Base-by-base conservation (phyloP, 2,888 invertebrate species). In the Carabus problematicus region DNA sequence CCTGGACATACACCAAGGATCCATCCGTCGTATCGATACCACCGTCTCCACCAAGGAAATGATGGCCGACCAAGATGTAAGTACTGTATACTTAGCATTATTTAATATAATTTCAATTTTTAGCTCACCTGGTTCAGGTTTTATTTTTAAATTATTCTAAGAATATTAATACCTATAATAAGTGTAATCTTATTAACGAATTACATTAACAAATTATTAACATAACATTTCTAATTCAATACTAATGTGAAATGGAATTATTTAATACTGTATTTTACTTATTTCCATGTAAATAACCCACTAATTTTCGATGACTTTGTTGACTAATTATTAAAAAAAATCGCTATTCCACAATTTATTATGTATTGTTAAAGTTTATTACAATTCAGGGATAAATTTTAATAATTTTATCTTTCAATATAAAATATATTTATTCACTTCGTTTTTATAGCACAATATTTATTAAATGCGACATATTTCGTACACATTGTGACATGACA, bases 41-140 rank as follows among this genome's bases (percentile, higher is more conserved):
- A 95, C 95, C 0, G 94, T 94, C 9, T 95, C 95, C 18, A 96
- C 95, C 29, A 94, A 95, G 81, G 95, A 95, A 82, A 96, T 96
- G 95, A 94, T 96, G 86, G 93, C 91, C 73, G 94, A 94, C 76
- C 93, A 94, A 77, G 95, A 95, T 82, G 94, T 94, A 82, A 92
- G 93, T 91, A 6, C 29, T 29, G 6, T 3, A 3, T 29, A 29
- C 29, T 3, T 6, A 29, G 2, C 29, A 29, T 29, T 29, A 2
- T 3, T 6, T 6, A 29, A 29, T 3, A 29, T 29, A 39, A 29
- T 29, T 29, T 3, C 29, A 29, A 29, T 29, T 29, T n/a, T n/a
- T n/a, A n/a, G n/a, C n/a, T n/a, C n/a, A 8, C 16, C n/a, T 12
- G n/a, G 3, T 39, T 45, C 45, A 41, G 1, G 29, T 14, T 54